Base-by-base conservation (phyloP, 2,113 vertebrate species). In the Xiphophorus hellerii region DNA sequence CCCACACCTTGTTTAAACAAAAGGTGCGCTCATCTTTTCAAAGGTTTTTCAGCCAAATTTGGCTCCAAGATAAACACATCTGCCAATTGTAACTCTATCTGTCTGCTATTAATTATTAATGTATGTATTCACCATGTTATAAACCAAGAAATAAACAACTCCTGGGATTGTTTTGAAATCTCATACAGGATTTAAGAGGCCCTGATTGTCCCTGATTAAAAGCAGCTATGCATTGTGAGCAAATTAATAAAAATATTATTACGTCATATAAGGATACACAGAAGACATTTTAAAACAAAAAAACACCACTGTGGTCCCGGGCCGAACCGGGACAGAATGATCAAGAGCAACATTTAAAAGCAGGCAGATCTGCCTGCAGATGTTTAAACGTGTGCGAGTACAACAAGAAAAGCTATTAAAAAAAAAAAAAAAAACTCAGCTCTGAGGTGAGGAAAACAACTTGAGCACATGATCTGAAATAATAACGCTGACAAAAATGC, bases 391-490 rank as follows among this genome's bases (percentile, higher is more conserved):
- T 88, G 85, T 84, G 88, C 82, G 76, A 90, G 83, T 77, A 84
- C 83, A 86, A 85, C 86, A 91, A 91, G 85, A 90, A 89, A 83
- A 88, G 84, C 5, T 9, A 17, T 42, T 28, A 27, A 28, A 31
- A 69, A 37, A 11, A 90, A 91, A 62, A 31, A 31, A 31, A 35
- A 37, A 12, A 90, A 91, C 64, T 69, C 79, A 80, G 73, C 82
- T 82, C 69, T 60, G 78, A 90, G 82, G 65, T 66, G 80, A 81
- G 77, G 84, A 87, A 92, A 90, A 90, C 76, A 90, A 90, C 77
- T 61, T 76, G 73, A 48, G 74, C 84, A 83, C 66, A 51, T 78
- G 74, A 92, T 89, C 89, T 87, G 87, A 77, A 87, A 83, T 79
- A 88, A 91, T 87, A 90, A 85, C 63, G 90, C 76, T 63, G 81